Evolutionary conservation across 2,888 invertebrate species (phyloP), one percentile per base, ranked within the genome.

Genomic region (Yponomeuta sedellus): DNA sequence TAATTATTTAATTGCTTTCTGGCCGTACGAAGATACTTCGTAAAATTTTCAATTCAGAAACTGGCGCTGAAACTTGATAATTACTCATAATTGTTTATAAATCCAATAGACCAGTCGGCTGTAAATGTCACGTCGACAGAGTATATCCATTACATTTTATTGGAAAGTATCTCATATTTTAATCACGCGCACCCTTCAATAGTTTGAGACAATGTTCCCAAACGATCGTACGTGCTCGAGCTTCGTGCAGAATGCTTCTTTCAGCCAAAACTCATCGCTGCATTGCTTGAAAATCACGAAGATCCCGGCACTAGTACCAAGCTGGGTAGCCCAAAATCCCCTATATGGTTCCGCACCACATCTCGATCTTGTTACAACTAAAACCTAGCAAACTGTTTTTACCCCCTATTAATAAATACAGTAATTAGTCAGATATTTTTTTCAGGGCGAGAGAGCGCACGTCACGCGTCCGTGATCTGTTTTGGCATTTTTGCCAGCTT

Each of bases 191-290:
- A 20, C 16, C 44, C 44, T 52, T 52, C 20, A 25, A 22, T 25
- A 19, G 25, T 59, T 59, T 20, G 59, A 59, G 64, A 64, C 64
- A 64, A 64, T 64, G 64, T 64, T 28, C 16, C 57, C 57, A 28
- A 64, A 64, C 39, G 64, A 64, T 57, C 64, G 64, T 52, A 64
- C 64, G 64, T 64, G 64, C 64, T 64, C n/a, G 56, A 39, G 59
- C 25, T 11, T 10, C 25, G 22, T 11, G 22, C n/a, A 25, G 59
- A 59, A 59, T 25, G 25, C 20, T 22, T 25, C 59, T 10, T 12
- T 22, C 22, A 59, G 59, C 12, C 22, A 20, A 22, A 25, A 25
- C 2, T 20, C 11, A 59, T 1, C 20, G 20, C 20, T 59, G 10
- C 11, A 59, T 59, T 22, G 20, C 59, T 59, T n/a, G 3, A 16